Base-by-base conservation (phyloP, 2,888 invertebrate species). In the Xanthia togata region DNA sequence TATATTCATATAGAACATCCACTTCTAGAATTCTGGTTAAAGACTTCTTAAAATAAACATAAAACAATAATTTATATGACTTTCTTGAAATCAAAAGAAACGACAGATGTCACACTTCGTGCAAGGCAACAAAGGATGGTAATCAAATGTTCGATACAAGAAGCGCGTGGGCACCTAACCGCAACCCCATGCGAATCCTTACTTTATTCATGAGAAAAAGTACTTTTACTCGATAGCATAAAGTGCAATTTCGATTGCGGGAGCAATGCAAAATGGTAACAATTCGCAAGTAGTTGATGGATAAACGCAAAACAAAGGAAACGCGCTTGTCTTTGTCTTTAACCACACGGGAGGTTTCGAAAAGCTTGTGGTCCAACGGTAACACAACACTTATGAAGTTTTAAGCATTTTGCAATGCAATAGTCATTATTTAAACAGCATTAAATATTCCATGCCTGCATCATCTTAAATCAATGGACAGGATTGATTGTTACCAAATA, bases 331-430 rank as follows among this genome's bases (percentile, higher is more conserved):
- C 86, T 91, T 90, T 90, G 89, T 90, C 86, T 90, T 85, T 86
- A 93, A 95, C 94, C 95, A 83, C 94, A 94, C 94, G 91, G 93
- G 94, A 94, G 90, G 92, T 91, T 88, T 89, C 82, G 82, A 89
- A 89, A 90, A 83, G 83, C 84, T 82, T 93, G 93, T 88, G 93
- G 92, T 93, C 74, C 89, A 93, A 92, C 92, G 92, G 93, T 92
- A 92, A 93, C 84, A 87, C 87, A 90, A 92, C 85, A 91, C 89
- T 84, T 82, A 84, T 31, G 31, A 81, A 67, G 57, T 67, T 71
- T 69, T 70, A 67, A 77, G 70, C 69, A 72, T 73, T 82, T 79
- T 23, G 76, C 60, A 76, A 74, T 41, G 12, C n/a, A 76, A 62
- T 81, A 81, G 70, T 69, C 59, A 41, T 79, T 76, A 63, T 78